Conservation (phyloP, 2,888 invertebrate species). For the Xylota segnis region DNA sequence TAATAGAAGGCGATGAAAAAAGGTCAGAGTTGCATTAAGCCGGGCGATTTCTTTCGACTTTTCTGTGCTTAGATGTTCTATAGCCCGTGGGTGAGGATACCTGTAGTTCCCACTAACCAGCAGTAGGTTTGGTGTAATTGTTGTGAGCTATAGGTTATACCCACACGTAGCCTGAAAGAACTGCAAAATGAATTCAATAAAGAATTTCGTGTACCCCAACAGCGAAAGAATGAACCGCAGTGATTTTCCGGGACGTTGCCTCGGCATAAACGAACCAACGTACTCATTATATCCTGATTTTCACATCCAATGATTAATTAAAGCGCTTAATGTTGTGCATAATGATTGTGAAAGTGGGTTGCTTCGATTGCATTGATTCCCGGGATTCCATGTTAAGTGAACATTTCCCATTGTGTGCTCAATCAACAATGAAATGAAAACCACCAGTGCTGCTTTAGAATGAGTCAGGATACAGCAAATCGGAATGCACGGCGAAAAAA, state of each 20-base stretch:
- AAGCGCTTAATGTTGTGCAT: constrained; percentile 67
- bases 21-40: constrained; percentile 68
- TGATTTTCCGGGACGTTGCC: constrained; percentile 51
- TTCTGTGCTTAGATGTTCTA: constrained; percentile 50
- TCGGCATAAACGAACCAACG: constrained; percentile 39
- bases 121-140: constrained; percentile 48
- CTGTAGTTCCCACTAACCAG: constrained; percentile 12
- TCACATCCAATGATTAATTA: constrained; percentile 73
- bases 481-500: constrained; percentile 9
- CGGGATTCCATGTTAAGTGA: constrained; percentile 31
- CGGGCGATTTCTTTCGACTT: constrained; percentile 62
- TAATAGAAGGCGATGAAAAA: constrained; percentile 33
- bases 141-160: constrained; percentile 2
- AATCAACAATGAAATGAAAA: constrained; percentile 67
- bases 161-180: neutral
- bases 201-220: constrained; percentile 5
- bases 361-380: constrained; percentile 65
- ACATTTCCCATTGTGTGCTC: constrained; percentile 55
- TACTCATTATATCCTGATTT: constrained; percentile 63
- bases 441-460: constrained; percentile 28
- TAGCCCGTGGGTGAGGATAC: constrained; percentile 29
- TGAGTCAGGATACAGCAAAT: constrained; percentile 4
- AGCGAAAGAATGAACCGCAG: constrained; percentile 23
- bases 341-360: constrained; percentile 49
- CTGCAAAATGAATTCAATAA: constrained; percentile 23